These are phyloP conservation scores for Cetoscarus ocellatus DNA, from an alignment of 2,797 vertebrate species.

Conservation along the genomic window DNA sequence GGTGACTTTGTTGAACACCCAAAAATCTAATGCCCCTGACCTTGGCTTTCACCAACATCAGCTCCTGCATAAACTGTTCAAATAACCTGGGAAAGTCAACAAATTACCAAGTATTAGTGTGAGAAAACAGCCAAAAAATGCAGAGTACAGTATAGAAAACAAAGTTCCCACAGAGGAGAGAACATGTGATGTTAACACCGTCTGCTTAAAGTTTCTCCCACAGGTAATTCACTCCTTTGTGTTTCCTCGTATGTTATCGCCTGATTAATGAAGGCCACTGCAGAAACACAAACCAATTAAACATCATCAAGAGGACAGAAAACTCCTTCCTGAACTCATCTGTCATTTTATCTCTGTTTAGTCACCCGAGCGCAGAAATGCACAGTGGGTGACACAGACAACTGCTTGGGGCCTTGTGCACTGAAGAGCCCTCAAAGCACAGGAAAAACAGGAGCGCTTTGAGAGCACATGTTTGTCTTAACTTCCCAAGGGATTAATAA, in stretches of 20 bases:
- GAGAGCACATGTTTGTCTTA: too few species aligned
- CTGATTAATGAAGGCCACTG: constrained; percentile 39
- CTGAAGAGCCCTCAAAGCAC: too few species aligned
- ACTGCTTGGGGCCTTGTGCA: too few species aligned
- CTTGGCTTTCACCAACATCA: too few species aligned
- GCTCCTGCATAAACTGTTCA: too few species aligned
- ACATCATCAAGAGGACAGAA: not conserved
- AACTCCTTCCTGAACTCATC: not conserved
- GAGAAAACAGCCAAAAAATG: not conserved
- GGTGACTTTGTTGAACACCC: too few species aligned
- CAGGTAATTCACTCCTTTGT: constrained; percentile 14
- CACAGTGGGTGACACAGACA: not conserved
- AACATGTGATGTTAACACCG: constrained; percentile 4
- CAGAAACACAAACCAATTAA: constrained; percentile 18
- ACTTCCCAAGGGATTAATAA: too few species aligned
- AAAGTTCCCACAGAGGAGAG: not conserved
- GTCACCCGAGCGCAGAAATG: not conserved
- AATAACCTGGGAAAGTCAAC: not conserved
- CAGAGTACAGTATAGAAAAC: not conserved
- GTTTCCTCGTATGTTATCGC: constrained; percentile 9
- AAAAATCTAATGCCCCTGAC: too few species aligned
- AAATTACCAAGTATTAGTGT: not conserved
- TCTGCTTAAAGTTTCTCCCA: constrained; percentile 33
- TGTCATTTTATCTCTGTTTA: not conserved
- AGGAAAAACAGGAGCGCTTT: too few species aligned